Conservation (phyloP, 1,140 invertebrate species). For the Sycophaga agraensis region DNA sequence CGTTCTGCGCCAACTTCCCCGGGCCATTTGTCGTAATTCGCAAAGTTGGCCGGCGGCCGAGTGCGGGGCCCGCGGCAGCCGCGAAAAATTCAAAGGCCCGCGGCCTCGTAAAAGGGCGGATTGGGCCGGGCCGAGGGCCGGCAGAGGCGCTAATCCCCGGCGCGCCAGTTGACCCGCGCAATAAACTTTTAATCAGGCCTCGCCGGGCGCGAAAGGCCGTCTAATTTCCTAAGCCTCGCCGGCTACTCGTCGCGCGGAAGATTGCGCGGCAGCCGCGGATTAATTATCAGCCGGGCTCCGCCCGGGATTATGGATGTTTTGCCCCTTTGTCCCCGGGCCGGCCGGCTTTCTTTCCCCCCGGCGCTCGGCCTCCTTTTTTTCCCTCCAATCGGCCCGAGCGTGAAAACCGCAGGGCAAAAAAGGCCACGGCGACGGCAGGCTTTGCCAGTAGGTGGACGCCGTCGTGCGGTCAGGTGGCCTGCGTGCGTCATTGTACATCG, state of each 20-base stretch:
- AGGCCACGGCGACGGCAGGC: too few species aligned
- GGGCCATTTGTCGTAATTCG: constrained; percentile 27
- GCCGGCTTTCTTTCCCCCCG: background rate
- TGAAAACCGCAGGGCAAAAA: too few species aligned
- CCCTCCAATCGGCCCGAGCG: too few species aligned
- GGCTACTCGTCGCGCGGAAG: constrained; percentile 6
- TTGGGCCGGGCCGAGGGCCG: constrained; percentile 19
- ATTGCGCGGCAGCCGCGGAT: constrained; percentile 20
- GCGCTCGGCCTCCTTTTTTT: too few species aligned
- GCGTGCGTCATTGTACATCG: too few species aligned
- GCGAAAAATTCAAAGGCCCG: background rate
- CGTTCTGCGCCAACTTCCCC: constrained; percentile 12
- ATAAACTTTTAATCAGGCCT: constrained; percentile 31
- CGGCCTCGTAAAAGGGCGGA: constrained; percentile 11
- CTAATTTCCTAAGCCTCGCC: constrained; percentile 18
- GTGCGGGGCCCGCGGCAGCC: background rate
- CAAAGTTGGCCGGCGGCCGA: constrained; percentile 29
- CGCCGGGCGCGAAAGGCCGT: background rate
- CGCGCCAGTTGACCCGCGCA: background rate
- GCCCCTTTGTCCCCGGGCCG: background rate
- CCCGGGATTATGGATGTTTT: constrained; percentile 32
- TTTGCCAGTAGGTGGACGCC: too few species aligned
- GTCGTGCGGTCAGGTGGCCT: too few species aligned
- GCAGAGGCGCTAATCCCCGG: background rate
- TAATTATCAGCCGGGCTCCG: constrained; percentile 32